Percentiles rank a stretch among this genome's conserved stretches.
Evolutionary conservation across 2,797 vertebrate species (phyloP).

Genomic region (Chelon auratus): DNA sequence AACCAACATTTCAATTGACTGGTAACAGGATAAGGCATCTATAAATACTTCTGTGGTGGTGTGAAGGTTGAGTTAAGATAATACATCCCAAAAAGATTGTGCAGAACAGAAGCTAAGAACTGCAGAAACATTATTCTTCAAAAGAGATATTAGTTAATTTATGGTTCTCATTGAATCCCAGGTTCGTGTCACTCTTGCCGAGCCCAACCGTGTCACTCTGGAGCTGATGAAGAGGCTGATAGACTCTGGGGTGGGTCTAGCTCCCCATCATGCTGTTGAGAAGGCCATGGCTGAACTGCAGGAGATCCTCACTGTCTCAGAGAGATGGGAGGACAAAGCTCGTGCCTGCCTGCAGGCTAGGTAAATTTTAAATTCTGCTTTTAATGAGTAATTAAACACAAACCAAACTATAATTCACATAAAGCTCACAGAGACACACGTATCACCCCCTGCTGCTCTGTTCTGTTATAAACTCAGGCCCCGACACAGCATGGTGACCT

Average conservation of each 20-base stretch:
- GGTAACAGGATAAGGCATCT: background rate
- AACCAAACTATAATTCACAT: too few species aligned
- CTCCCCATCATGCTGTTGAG: conserved; percentile 97
- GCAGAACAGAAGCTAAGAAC: background rate
- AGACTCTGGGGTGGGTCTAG: conserved; percentile 95
- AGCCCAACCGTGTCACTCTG: conserved; percentile 94
- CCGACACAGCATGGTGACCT: conserved; percentile 91
- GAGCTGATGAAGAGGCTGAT: conserved; percentile 98
- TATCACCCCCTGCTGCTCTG: background rate
- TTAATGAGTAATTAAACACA: too few species aligned
- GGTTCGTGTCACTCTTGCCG: conserved; percentile 92
- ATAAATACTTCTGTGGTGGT: too few species aligned
- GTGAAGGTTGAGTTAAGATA: background rate
- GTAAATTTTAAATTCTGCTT: conserved; percentile 68
- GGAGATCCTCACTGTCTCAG: conserved; percentile 96
- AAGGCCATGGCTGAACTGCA: conserved; percentile 99
- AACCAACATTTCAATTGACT: background rate
- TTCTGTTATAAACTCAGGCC: conserved; percentile 81
- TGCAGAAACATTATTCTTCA: background rate
- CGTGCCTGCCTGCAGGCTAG: conserved; percentile 95
- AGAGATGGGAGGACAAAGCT: conserved; percentile 98
- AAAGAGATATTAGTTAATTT: background rate
- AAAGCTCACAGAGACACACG: background rate
- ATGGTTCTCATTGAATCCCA: conserved; percentile 9
- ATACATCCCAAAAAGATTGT: background rate